Base-by-base conservation (phyloP, 2,797 vertebrate species). In the Myiothlypis chrysogaster region DNA sequence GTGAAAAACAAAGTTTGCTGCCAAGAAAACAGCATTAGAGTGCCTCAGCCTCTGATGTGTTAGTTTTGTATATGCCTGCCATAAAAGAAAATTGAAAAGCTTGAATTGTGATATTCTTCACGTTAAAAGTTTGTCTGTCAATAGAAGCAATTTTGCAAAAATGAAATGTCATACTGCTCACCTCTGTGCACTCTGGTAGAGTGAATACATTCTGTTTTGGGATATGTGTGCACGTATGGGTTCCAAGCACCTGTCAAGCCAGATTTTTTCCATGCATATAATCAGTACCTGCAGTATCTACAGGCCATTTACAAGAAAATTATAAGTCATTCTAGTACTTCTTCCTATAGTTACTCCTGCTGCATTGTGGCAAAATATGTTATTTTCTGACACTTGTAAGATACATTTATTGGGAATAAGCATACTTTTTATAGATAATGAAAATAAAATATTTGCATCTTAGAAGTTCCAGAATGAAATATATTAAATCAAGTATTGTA, bases 61-160 rank as follows among this genome's bases (percentile, higher is more conserved):
- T 83, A 61, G 37, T 65, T 93, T 89, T 78, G 69, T 43, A 59
- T 81, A 65, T 64, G 15, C 10, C 43, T 78, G 34, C 59, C 61
- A 68, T 90, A 88, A 93, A 88, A 88, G 27, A 43, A 81, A 91
- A 93, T 25, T 41, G 55, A 83, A 94, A 93, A 88, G 14, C 47
- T 64, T 86, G 30, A 53, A 63, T 69, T 55, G 25, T 69, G 76
- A 57, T 83, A 89, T 80, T 83, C 53, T 83, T 86, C 61, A 75
- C 9, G 20, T 69, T 75, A 69, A 57, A 75, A 69, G 28, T 77
- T 95, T 69, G 14, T 63, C 32, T 60, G 18, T 47, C n/a, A 81
- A 41, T 21, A 41, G 65, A 64, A 61, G 34, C 5, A 78, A 37
- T 86, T 73, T 69, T 71, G 39, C 12, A 91, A 87, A 92, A 80